Base-by-base conservation (phyloP, 2,797 vertebrate genomes). In the Columba guinea region DNA sequence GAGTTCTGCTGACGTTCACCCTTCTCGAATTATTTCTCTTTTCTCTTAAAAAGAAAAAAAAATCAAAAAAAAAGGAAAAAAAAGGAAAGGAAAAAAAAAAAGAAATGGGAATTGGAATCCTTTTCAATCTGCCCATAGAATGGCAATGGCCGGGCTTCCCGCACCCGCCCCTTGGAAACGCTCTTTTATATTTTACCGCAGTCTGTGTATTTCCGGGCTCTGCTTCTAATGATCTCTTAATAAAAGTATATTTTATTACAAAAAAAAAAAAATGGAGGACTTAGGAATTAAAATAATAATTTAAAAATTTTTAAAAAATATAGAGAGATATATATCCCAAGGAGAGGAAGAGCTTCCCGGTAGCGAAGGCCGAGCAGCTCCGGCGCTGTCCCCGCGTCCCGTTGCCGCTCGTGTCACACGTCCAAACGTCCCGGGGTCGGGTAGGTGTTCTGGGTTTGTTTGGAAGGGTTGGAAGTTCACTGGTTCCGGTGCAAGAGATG, bases 241-340 rank as follows among this genome's bases (percentile, higher is more conserved):
- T 97, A 97, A 97, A 97, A 96, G 49, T 98, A 97, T 98, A 98
- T 98, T 98, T 98, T 98, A 97, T 95, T 97, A 98, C 91, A 93
- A 97, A 96, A 44, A 39, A 39, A 44, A 39, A 44, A 44, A 97
- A 96, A 95, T 81, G 93, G 95, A 94, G 60, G 97, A 86, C 87
- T 93, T 96, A 95, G 84, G 92, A 95, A 95, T 93, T 34, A 83
- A 95, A 95, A 93, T 67, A 90, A 77, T 77, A 87, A 96, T 90
- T 69, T 59, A 13, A 30, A 1, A 44, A 16, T 18, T 44, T 44
- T 44, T 18, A 44, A 44, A 44, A 39, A 39, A 39, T 44, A 44
- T 44, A 44, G 7, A 44, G 15, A 44, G 15, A 44, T 18, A 46
- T 46, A 46, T 46, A 20, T 81, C 67, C 41, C 49, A 80, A 87